Evolutionary conservation across 2,113 vertebrate genomes (phyloP), one percentile per base, ranked within the genome.

Genomic region (Corydoras maculifer): DNA sequence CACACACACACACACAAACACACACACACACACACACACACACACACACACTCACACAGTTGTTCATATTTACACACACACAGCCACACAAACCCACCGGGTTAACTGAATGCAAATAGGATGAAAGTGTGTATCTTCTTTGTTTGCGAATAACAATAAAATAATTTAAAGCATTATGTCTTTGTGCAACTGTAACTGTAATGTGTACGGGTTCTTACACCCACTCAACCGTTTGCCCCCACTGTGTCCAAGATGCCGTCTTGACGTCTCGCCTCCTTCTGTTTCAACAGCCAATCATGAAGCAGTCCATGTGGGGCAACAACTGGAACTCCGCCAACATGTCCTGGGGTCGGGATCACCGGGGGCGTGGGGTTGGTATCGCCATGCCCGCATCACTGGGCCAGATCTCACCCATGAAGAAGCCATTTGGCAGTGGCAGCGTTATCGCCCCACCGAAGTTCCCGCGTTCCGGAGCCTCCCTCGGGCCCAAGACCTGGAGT

Each of bases 401-500:
- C 80, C 96, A 97, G 82, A 91, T 91, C 74, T 99, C 96, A 7
- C 95, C 95, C 66, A 83, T 97, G 89, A 99, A 98, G 91, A 99
- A 98, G 79, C 92, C 94, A 0, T 99, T 94, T 86, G 95, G 94
- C 68, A 94, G 95, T 65, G 93, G 94, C 87, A 95, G 92, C 80
- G 92, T 99, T 90, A 99, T 99, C 82, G 95, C 94, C 73, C 95
- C 96, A 13, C 96, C 96, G 72, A 98, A 98, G 89, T 98, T 96
- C 82, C 94, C 94, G 70, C 95, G 96, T 66, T 92, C 93, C 1
- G 91, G 87, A 49, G 91, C 91, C 53, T 92, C 94, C 1, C 84
- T 95, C 84, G 92, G 93, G 78, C 95, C 93, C 62, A 98, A 98
- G 84, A 92, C 94, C 57, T 99, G 95, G 96, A 90, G 93, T 53